Conservation (phyloP, 53 echinoderm and acorn worm species). For the Hippasteria phrygiana region DNA sequence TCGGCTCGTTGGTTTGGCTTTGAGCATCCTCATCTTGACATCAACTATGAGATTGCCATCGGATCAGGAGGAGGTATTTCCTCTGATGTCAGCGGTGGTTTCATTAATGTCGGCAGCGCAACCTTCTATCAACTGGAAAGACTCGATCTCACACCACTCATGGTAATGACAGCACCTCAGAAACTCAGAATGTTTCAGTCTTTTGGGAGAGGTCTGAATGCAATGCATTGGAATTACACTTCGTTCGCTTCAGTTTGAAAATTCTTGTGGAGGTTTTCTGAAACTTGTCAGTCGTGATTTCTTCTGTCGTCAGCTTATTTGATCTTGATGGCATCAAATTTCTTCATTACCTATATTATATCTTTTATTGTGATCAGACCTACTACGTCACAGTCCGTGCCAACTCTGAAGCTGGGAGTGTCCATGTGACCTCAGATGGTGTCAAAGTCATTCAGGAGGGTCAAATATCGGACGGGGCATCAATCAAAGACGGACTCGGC, state of each 20-base stretch:
- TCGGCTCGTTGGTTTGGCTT: conserved; percentile 67
- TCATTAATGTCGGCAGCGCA: conserved; percentile 29
- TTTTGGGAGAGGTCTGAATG: not conserved
- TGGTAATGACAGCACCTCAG: not conserved
- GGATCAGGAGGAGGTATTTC: conserved; percentile 4
- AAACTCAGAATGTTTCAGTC: not conserved
- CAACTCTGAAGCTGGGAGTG: conserved; percentile 48
- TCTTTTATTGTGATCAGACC: conserved; percentile 4
- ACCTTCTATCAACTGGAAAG: not conserved
- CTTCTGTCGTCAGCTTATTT: not conserved
- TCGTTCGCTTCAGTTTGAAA: not conserved
- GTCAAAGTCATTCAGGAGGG: conserved; percentile 52
- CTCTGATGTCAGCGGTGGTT: conserved; percentile 55
- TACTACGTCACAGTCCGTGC: conserved; percentile 62
- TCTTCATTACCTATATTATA: no score
- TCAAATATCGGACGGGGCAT: conserved; percentile 9
- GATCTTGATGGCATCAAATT: not conserved
- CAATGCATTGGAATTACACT: not conserved
- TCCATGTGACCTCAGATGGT: conserved; percentile 50
- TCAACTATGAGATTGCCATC: conserved; percentile 59
- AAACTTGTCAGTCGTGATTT: not conserved
- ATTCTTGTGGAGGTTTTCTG: no score
- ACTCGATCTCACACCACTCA: conserved; percentile 29
- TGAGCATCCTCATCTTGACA: conserved; percentile 65
- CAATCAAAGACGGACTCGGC: conserved; percentile 49